Evolutionary conservation across 1,140 invertebrate genomes (phyloP).

Genomic region (Chionoecetes opilio): DNA sequence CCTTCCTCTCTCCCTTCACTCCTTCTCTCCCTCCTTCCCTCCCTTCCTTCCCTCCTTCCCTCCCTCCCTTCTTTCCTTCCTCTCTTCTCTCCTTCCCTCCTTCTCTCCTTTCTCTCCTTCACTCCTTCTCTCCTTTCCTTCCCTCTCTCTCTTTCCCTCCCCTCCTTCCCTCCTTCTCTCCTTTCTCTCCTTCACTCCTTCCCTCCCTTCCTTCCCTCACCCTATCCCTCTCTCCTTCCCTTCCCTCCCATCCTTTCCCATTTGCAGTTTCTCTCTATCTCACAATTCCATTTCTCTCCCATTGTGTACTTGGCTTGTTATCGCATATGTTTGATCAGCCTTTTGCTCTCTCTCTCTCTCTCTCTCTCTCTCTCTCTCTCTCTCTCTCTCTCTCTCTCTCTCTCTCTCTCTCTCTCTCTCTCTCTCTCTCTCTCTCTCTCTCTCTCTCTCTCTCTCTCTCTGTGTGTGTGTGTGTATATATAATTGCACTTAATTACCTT

Average conservation of each 20-base stretch:
- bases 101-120: background rate
- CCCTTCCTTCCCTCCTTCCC: background rate
- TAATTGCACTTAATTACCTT: too few species aligned
- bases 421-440: too few species aligned
- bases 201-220: too few species aligned
- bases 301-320: too few species aligned
- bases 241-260: background rate
- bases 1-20: background rate
- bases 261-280: conserved; percentile 12
- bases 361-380: too few species aligned
- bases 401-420: too few species aligned
- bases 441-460: too few species aligned
- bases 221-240: background rate
- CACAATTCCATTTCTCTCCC: too few species aligned
- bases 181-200: conserved; percentile 3
- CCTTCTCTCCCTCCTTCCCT: background rate
- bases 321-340: too few species aligned
- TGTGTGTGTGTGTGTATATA: too few species aligned
- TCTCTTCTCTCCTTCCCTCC: background rate
- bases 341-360: too few species aligned
- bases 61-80: background rate
- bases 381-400: too few species aligned
- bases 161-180: background rate
- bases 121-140: background rate
- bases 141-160: background rate